Base-by-base conservation (phyloP, 2,113 vertebrate species). In the Pomatostomus ruficeps region DNA sequence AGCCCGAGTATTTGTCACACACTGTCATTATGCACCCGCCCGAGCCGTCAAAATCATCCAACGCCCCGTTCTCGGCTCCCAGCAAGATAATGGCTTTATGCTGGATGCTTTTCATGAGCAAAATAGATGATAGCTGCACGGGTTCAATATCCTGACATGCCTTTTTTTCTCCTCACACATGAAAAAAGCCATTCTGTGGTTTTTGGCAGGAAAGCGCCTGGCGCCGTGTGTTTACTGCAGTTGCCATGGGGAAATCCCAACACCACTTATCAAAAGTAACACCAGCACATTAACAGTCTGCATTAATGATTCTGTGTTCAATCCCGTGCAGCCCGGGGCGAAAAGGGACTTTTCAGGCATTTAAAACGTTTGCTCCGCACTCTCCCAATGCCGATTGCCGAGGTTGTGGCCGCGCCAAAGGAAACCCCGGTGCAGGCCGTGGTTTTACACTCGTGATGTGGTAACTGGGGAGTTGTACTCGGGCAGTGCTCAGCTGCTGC, bases 231-330 rank as follows among this genome's bases (percentile, higher is more conserved):
- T 96, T 96, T 96, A 84, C 79, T 77, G 92, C 52, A 49, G 95
- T 95, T 97, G 88, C 95, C 96, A 90, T 91, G 94, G 95, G 93
- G 79, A 96, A 96, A 93, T 90, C 85, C 90, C 84, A 95, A 93
- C 88, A 95, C 71, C 61, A 80, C 81, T 95, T 95, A 94, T 93
- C 90, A 96, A 88, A 88, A 83, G 88, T 78, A 92, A 95, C 78
- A 88, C 78, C 88, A 68, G 29, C 65, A 85, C 52, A 79, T 81
- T 90, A 85, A 73, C 46, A 63, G 65, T 20, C 85, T 78, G 72
- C 76, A 86, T 67, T 90, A 90, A 92, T 57, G 55, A 68, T 61
- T 84, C 29, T 23, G 49, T 36, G 21, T 84, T 91, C 33, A 95
- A 90, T 36, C 55, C 67, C 12, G 5, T 1, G 33, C 72, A 26